Conservation (phyloP, 1,140 invertebrate species). For the Chionoecetes opilio region DNA sequence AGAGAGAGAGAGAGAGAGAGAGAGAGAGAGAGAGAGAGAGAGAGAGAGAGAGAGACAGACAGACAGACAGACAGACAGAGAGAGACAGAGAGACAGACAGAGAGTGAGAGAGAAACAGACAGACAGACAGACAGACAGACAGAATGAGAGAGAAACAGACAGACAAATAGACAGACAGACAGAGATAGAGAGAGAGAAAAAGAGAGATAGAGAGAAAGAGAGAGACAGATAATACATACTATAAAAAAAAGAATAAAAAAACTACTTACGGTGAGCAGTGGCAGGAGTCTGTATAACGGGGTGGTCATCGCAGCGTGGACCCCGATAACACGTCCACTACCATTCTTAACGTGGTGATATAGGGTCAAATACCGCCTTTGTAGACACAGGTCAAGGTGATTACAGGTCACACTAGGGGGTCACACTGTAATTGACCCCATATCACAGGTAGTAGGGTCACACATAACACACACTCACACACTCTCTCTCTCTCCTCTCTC, state of each 20-base stretch:
- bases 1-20: background rate
- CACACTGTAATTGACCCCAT: too few relatives aligned
- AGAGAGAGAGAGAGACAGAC: background rate
- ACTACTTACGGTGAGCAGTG: conserved; percentile 45
- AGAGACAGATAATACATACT: background rate
- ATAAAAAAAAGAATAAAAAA: too few relatives aligned
- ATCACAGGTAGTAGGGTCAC: background rate
- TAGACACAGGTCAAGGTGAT: background rate
- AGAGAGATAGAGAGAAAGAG: background rate
- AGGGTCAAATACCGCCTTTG: background rate
- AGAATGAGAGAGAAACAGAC: too few relatives aligned
- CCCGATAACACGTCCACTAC: conserved; percentile 43
- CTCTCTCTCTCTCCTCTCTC: too few relatives aligned
- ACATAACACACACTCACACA: too few relatives aligned
- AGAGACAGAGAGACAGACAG: background rate
- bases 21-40: background rate
- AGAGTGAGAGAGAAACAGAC: background rate
- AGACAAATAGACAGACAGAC: too few relatives aligned
- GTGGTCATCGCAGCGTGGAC: conserved; percentile 45
- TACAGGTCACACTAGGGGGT: background rate
- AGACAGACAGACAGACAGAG: background rate
- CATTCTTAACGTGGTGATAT: background rate
- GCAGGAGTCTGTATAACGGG: conserved; percentile 49
- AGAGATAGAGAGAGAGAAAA: background rate
- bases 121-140: background rate